These are phyloP conservation scores for Grallaria varia DNA, from an alignment of 2,113 vertebrate genomes.

Conservation along the genomic window DNA sequence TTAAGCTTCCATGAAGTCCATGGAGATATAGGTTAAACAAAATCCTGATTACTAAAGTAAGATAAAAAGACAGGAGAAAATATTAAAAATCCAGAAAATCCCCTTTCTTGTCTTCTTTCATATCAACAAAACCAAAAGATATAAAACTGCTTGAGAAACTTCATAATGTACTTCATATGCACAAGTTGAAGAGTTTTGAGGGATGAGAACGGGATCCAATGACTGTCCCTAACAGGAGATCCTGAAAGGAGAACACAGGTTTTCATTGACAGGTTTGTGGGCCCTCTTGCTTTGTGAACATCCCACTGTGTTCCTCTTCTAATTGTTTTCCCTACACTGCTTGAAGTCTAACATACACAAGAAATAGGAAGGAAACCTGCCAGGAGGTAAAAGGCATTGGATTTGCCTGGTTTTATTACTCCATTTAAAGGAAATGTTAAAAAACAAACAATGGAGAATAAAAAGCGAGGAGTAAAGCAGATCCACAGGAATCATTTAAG, in stretches of 20 bases:
- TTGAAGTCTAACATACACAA: background rate
- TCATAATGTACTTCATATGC: rapidly evolving
- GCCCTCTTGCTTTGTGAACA: background rate
- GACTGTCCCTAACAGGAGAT: background rate
- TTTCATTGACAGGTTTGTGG: background rate
- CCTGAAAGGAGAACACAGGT: rapidly evolving
- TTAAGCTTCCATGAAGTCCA: background rate
- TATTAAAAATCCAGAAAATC: background rate
- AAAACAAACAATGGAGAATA: constrained; percentile 12
- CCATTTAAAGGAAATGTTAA: constrained; percentile 2
- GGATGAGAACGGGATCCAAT: background rate
- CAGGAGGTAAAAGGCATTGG: background rate
- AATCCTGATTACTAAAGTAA: background rate
- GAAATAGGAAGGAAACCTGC: background rate
- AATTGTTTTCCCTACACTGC: background rate
- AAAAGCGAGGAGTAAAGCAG: background rate
- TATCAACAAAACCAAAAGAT: background rate
- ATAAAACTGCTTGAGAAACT: background rate
- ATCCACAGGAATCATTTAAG: constrained; percentile 6
- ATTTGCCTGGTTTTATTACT: constrained; percentile 6
- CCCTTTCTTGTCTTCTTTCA: background rate
- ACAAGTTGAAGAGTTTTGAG: background rate
- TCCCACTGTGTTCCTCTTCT: background rate
- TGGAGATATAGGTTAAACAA: background rate
- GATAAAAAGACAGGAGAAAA: background rate